Evolutionary conservation across 2,888 invertebrate genomes (phyloP), one percentile per base, ranked within the genome.

Genomic region (Limnephilus marmoratus): DNA sequence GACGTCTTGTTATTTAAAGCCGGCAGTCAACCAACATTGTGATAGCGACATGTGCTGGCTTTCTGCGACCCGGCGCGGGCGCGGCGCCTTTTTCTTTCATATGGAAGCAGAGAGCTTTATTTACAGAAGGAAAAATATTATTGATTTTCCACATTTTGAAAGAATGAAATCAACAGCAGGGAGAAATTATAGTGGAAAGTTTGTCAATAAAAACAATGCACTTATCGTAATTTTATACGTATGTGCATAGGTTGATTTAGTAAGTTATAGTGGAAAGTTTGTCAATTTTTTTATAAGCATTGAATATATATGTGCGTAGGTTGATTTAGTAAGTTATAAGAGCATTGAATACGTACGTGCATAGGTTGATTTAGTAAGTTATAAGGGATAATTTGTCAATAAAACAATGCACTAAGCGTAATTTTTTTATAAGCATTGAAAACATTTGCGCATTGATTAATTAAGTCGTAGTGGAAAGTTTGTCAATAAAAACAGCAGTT

Each of bases 1-100:
- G 53, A 88, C 80, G 18, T 68, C 88, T 88, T 89, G 88, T 89
- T 89, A 89, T 89, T 89, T 89, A 89, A 37, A 81, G 80, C 34
- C 41, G 34, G 34, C 88, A 80, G 88, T 89, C 80, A 41, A 89
- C n/a, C 68, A 86, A 45, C 80, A 89, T 89, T 89, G 34, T 80
- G 81, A 89, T 89, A 41, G 88, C 34, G 24, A 89, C 88, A 89
- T 89, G 81, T 80, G 80, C n/a, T 81, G 24, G 68, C 68, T 68
- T 68, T 68, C 68, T 68, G 68, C n/a, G 68, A 68, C 68, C 68
- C 68, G 68, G 68, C 24, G 24, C 24, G n/a, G n/a, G n/a, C n/a
- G n/a, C n/a, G n/a, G n/a, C n/a, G n/a, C n/a, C n/a, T n/a, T n/a
- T n/a, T 9, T 68, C n/a, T 68, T 68, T 68, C n/a, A 68, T 9